Evolutionary conservation across 2,113 vertebrate genomes (phyloP), one percentile per base, ranked within the genome.

Genomic region (Odontophorus gujanensis): DNA sequence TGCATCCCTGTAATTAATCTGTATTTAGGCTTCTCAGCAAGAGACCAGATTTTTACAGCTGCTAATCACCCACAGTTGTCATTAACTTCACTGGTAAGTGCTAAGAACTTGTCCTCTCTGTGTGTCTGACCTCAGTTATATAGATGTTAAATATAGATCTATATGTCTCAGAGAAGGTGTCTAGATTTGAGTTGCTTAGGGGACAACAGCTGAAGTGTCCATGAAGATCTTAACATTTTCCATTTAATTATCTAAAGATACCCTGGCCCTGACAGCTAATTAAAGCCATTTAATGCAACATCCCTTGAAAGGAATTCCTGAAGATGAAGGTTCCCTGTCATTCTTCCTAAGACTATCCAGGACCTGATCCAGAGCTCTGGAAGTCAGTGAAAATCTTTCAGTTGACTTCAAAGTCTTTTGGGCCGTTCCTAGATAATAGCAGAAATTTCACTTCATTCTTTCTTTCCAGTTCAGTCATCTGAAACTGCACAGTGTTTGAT

Each of bases 391-490:
- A 91, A 93, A 90, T 93, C 69, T 93, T 94, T 83, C 48, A 36
- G 8, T 53, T 51, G 93, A 95, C 94, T 96, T 95, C 93, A 93
- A 95, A 94, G 93, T 74, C 55, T 30, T 93, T 81, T 84, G 21
- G 62, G 7, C 50, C 66, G 66, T 81, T 94, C 85, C 51, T 87
- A 91, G 65, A 77, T 88, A 92, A 82, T 36, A 92, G 85, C 51
- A 95, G 26, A 76, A 91, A 76, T 94, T 92, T 92, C 48, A 50
- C 71, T 87, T 92, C 59, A 13, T 93, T 86, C 72, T 84, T 92
- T 84, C 24, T 94, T 83, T 88, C 73, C 61, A 38, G 0, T 78
- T 87, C 61, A 28, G 38, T 78, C 91, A 42, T 83, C 78, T 88
- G 76, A 91, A 90, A 65, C 26, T 72, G 89, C 68, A 43, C 25